These are phyloP conservation scores for Nymphicus hollandicus DNA, from an alignment of 2,113 vertebrate species.

Conservation along the genomic window DNA sequence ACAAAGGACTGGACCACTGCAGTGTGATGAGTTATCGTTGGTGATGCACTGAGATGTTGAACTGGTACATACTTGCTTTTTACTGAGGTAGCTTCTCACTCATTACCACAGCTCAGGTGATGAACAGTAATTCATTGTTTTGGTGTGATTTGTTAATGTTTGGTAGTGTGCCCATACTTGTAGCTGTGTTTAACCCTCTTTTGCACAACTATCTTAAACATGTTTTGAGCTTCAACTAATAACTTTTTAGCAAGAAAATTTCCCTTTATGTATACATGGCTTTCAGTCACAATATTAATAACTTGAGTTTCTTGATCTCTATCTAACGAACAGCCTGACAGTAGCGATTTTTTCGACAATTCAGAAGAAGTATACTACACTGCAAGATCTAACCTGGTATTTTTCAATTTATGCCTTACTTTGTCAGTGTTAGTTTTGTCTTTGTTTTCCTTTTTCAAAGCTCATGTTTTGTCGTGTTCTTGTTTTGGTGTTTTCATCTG, in stretches of 20 bases:
- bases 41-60: neutral
- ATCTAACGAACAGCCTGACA: conserved; percentile 92
- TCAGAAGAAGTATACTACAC: conserved; percentile 98
- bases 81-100: neutral
- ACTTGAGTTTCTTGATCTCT: conserved; percentile 90
- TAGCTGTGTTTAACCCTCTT: neutral
- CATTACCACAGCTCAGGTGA: neutral
- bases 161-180: neutral
- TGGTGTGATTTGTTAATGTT: neutral
- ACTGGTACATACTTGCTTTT: neutral
- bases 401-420: conserved; percentile 78
- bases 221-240: conserved; percentile 53
- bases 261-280: conserved; percentile 62
- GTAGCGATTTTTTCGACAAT: conserved; percentile 96
- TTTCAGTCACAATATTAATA: conserved; percentile 81
- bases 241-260: conserved; percentile 38
- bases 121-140: neutral
- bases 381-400: conserved; percentile 99
- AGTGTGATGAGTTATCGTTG: neutral
- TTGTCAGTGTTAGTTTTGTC: conserved; percentile 73
- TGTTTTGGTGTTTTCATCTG: neutral
- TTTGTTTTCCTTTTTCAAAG: conserved; percentile 40
- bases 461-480: conserved; percentile 43
- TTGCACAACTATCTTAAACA: neutral
- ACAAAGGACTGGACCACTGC: neutral